phyloP scores from a whole-genome alignment of 2,113 vertebrate genomes.

The Baryphthengus martii region DNA sequence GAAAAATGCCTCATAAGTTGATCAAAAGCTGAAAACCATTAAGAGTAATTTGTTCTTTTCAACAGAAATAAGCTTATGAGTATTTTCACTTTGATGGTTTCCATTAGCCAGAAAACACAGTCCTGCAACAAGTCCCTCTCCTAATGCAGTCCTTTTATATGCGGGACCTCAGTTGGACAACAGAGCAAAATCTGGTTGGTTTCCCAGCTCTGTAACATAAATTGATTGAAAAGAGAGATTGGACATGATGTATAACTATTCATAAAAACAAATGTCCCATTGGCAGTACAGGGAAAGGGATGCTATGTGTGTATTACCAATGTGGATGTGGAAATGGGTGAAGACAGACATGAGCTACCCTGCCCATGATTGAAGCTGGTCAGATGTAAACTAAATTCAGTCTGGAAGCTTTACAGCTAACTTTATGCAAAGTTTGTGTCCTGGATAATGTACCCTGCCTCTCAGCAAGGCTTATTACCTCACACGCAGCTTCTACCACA shows the following conservation, averaged over 20 bases:
- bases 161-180: background rate
- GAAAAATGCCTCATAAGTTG: constrained; percentile 17
- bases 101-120: constrained; percentile 11
- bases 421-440: background rate
- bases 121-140: background rate
- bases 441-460: background rate
- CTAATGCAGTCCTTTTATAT: background rate
- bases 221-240: background rate
- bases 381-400: background rate
- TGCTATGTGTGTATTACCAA: background rate
- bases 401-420: background rate
- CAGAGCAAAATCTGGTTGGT: background rate
- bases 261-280: background rate
- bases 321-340: background rate
- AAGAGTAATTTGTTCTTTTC: constrained; percentile 53
- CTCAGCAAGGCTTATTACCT: background rate
- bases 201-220: constrained; percentile 4
- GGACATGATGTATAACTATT: background rate
- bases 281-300: background rate
- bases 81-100: constrained; percentile 40
- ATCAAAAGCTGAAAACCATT: constrained; percentile 61
- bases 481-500: background rate
- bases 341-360: background rate
- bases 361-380: accelerated
- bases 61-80: constrained; percentile 44